A percentile compares a stretch with the other conserved stretches of the same genome.
phyloP scores from a whole-genome alignment of 2,113 vertebrate species.

The Rhegmatorhina hoffmannsi region DNA sequence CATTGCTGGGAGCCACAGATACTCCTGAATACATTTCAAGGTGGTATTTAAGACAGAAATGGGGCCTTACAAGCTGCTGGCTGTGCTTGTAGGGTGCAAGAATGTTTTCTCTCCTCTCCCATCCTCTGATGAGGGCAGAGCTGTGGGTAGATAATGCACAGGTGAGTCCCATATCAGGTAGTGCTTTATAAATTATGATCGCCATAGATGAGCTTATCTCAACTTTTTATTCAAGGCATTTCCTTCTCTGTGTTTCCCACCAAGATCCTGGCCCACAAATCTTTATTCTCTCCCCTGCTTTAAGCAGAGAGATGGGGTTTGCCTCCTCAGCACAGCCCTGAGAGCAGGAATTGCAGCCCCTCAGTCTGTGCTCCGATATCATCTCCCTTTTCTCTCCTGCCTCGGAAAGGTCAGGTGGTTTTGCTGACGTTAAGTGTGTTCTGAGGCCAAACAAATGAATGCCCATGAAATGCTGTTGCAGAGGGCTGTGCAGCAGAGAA shows the following conservation, averaged over 20 bases:
- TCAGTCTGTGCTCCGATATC: background rate
- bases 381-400: background rate
- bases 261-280: background rate
- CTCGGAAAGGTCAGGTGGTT: background rate
- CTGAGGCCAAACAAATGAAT: background rate
- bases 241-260: background rate
- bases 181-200: background rate
- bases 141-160: background rate
- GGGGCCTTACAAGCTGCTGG: background rate
- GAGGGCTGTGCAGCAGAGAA: background rate
- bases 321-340: background rate
- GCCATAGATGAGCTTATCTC: background rate
- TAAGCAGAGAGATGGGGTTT: background rate
- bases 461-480: background rate
- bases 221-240: background rate
- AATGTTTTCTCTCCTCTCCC: background rate
- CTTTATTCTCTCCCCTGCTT: background rate
- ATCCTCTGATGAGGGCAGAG: background rate
- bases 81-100: background rate
- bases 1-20: background rate
- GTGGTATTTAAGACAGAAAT: background rate
- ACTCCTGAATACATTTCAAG: background rate
- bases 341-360: background rate
- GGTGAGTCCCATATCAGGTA: background rate
- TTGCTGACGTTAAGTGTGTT: conserved; percentile 15